These are phyloP conservation scores for Troides aeacus DNA, from an alignment of 2,888 invertebrate genomes.

Conservation along the genomic window DNA sequence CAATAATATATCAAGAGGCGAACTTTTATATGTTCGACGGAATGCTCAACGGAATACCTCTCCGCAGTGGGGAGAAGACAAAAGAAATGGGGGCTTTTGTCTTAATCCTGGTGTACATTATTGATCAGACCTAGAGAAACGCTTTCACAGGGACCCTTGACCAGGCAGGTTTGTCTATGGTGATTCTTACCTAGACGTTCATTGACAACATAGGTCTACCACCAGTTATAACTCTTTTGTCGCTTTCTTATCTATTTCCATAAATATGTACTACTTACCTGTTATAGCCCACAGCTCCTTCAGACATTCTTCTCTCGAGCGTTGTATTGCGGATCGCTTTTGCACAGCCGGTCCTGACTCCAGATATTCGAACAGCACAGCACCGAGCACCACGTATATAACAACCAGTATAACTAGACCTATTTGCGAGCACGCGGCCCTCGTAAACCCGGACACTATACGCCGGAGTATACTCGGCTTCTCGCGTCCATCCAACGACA, in stretches of 20 bases:
- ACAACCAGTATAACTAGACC: conserved; percentile 87
- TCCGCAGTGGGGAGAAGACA: too few relatives aligned
- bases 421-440: conserved; percentile 83
- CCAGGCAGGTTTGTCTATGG: too few relatives aligned
- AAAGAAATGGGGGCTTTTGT: too few relatives aligned
- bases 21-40: too few relatives aligned
- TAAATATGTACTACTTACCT: conserved; percentile 73
- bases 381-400: conserved; percentile 86
- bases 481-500: conserved; percentile 69
- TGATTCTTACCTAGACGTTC: too few relatives aligned
- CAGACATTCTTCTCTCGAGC: conserved; percentile 84
- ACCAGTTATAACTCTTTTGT: too few relatives aligned
- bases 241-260: not conserved
- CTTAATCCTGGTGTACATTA: too few relatives aligned
- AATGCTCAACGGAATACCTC: too few relatives aligned
- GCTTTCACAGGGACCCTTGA: too few relatives aligned
- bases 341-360: conserved; percentile 85
- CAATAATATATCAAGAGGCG: too few relatives aligned
- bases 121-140: too few relatives aligned
- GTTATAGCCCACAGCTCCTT: conserved; percentile 89
- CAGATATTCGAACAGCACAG: conserved; percentile 86
- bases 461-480: conserved; percentile 60
- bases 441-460: conserved; percentile 64
- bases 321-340: conserved; percentile 82
- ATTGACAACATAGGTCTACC: too few relatives aligned